Evolutionary conservation across 2,797 vertebrate species (phyloP), one percentile per base, ranked within the genome.

Genomic region (Muscicapa comitata): DNA sequence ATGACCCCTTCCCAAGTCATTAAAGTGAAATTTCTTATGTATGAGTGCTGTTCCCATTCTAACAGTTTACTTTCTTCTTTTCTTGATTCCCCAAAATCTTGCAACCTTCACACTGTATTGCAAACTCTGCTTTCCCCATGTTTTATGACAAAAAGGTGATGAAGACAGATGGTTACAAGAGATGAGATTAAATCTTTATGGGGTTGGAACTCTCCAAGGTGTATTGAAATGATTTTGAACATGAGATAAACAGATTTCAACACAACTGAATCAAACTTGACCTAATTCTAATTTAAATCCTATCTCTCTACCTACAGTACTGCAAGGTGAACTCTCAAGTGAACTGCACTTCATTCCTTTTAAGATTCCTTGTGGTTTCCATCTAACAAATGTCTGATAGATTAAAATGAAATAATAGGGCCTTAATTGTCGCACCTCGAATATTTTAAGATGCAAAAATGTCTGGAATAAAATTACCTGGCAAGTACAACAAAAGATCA

Each of bases 401-500:
- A 90, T 47, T 77, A 40, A 87, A 85, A 78, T 93, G 70, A 94
- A 95, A 63, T 85, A 90, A 85, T 24, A 77, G 73, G 29, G 21
- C 54, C 13, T 85, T 90, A 91, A 90, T 81, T 94, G 70, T 63
- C 3, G 0, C 18, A 93, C 58, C 48, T 47, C 62, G 80, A 82
- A 73, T 73, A 86, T 73, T 86, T 91, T 75, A 90, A 89, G 85
- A 91, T 82, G 67, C 53, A 88, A 84, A 82, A 87, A 31, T 0
- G 37, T 51, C 85, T 91, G 79, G 75, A 93, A 73, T 85, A 86
- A 93, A 90, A 93, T 94, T 79, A 80, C 17, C 55, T 31, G 26
- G 65, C 61, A 94, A 94, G 35, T 86, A 68, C 66, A 94, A 94
- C 28, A 96, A 84, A 96, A 90, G 86, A 93, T 92, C 88, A 88